phyloP scores from a whole-genome alignment of 2,113 vertebrate species.

The Oenanthe melanoleuca region DNA sequence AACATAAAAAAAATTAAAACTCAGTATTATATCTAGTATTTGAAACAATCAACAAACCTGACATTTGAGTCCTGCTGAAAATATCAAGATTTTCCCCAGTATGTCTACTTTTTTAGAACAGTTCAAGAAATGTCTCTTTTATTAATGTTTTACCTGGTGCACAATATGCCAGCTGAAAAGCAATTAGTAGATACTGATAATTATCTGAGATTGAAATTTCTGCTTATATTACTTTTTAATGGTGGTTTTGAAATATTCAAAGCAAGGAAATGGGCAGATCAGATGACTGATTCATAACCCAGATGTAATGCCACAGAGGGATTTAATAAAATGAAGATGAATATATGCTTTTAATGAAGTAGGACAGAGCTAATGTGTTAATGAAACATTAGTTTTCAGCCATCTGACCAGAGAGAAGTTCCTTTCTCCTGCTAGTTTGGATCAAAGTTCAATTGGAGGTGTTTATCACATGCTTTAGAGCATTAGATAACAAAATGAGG shows the following conservation, averaged over 20 bases:
- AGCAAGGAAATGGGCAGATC: constrained; percentile 47
- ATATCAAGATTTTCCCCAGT: background rate
- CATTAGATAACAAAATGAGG: background rate
- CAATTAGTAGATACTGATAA: constrained; percentile 47
- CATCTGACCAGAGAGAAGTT: background rate
- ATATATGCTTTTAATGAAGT: constrained; percentile 36
- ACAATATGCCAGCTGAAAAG: background rate
- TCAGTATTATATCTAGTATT: background rate
- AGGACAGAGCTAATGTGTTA: background rate
- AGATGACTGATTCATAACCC: constrained; percentile 14
- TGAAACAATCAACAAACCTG: background rate
- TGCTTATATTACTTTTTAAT: constrained; percentile 54
- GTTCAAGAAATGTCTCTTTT: background rate
- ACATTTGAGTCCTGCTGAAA: background rate
- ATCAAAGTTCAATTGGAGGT: background rate
- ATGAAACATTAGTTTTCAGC: constrained; percentile 16
- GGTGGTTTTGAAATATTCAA: constrained; percentile 60
- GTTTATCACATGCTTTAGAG: background rate
- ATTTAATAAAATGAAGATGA: constrained; percentile 40
- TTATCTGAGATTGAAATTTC: constrained; percentile 41
- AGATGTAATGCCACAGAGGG: background rate
- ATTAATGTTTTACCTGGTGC: background rate
- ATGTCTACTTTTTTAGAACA: background rate
- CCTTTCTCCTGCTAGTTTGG: background rate
- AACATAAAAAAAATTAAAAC: background rate